Conservation (phyloP, 1,140 invertebrate species). For the Brachionus sp. region DNA sequence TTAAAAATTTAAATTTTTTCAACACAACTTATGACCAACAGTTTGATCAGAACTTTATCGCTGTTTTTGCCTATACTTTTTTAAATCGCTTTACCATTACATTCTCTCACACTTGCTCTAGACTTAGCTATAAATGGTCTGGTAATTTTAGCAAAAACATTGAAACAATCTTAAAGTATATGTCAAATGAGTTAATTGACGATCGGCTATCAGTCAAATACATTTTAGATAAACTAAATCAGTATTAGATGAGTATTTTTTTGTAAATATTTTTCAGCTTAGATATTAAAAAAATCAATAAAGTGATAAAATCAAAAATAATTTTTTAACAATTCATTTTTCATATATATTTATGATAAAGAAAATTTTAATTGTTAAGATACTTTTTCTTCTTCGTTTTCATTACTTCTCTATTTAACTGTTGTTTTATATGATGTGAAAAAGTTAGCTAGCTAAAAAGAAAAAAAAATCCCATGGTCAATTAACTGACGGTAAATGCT, state of each 20-base stretch:
- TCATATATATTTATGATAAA: too few relatives aligned
- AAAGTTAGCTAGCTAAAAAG: too few relatives aligned
- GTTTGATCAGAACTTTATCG: conserved; percentile 4
- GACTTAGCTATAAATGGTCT: neutral
- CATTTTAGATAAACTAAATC: neutral
- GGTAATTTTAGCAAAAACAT: neutral
- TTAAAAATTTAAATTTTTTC: neutral
- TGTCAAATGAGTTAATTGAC: neutral
- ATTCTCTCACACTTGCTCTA: neutral
- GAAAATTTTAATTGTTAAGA: too few relatives aligned
- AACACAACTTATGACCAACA: neutral
- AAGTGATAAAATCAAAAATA: too few relatives aligned
- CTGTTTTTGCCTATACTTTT: conserved; percentile 12
- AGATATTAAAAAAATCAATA: neutral
- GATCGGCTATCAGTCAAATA: neutral
- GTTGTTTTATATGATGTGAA: too few relatives aligned
- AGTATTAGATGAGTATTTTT: neutral
- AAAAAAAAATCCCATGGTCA: too few relatives aligned
- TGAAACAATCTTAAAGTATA: neutral
- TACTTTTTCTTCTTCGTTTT: too few relatives aligned
- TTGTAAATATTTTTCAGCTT: neutral
- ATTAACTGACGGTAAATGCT: too few relatives aligned
- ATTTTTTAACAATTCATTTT: too few relatives aligned
- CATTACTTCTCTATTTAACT: too few relatives aligned
- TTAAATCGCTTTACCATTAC: neutral